phyloP scores from a whole-genome alignment of 2,888 invertebrate species.

The Agrochola lychnidis region DNA sequence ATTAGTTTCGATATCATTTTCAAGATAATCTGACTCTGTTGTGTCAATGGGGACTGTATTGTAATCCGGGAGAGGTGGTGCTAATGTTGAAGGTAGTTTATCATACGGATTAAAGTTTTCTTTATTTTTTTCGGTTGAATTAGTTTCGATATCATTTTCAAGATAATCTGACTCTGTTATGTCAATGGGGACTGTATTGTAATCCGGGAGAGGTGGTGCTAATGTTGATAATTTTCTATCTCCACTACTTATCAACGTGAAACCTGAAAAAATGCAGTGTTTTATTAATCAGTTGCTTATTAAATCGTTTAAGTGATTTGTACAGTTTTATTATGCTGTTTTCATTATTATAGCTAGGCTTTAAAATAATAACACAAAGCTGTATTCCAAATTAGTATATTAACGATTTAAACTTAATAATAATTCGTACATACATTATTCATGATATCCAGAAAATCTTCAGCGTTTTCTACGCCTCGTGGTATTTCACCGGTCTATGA shows the following conservation, averaged over 20 bases:
- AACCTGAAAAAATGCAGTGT: constrained; percentile 34
- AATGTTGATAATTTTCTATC: neutral
- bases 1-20: constrained; percentile 15
- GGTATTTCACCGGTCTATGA: constrained; percentile 26
- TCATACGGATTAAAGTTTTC: neutral
- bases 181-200: neutral
- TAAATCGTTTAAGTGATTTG: neutral
- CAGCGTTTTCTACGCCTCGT: constrained; percentile 1
- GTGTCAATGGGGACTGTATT: neutral
- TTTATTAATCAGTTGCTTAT: neutral
- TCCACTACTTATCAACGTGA: neutral
- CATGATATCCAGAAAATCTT: constrained; percentile 33
- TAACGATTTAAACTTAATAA: constrained; percentile 7
- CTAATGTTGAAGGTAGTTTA: constrained; percentile 6
- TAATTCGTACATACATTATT: constrained; percentile 40
- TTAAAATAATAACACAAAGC: constrained; percentile 36
- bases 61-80: neutral
- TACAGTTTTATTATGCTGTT: neutral
- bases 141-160: constrained; percentile 23
- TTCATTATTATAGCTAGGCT: neutral
- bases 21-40: constrained; percentile 20
- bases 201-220: neutral
- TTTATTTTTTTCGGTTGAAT: constrained; percentile 1
- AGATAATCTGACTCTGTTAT: constrained; percentile 21
- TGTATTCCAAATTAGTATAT: constrained; percentile 25